Conservation (phyloP, 2,888 invertebrate species). For the Tineola bisselliella region DNA sequence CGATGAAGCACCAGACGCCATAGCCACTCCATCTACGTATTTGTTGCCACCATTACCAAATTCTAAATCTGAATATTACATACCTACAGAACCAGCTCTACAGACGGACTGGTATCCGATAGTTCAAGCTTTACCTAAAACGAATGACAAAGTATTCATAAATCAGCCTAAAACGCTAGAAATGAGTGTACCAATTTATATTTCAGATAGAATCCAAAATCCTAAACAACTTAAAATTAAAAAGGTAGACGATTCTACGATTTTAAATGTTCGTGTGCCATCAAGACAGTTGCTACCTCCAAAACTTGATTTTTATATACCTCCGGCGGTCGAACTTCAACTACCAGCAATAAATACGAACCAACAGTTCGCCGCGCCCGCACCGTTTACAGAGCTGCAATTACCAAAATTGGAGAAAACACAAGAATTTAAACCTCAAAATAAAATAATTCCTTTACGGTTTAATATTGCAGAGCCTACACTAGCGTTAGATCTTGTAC, state of each 20-base stretch:
- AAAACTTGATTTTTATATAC: neutral
- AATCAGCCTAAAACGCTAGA: neutral
- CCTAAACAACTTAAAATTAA: neutral
- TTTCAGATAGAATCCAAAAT: neutral
- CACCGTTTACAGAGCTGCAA: conserved; percentile 52
- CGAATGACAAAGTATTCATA: neutral
- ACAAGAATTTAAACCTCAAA: conserved; percentile 24
- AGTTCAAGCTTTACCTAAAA: conserved; percentile 23
- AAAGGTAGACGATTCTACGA: neutral
- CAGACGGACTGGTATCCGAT: conserved; percentile 58
- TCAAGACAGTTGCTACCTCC: conserved; percentile 42
- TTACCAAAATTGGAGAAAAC: conserved; percentile 43
- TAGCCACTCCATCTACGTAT: conserved; percentile 42
- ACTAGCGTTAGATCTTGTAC: conserved; percentile 35
- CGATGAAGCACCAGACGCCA: conserved; percentile 24
- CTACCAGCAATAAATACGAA: conserved; percentile 10
- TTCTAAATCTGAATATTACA: conserved; percentile 32
- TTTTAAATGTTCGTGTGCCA: conserved; percentile 28
- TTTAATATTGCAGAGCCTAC: conserved; percentile 36
- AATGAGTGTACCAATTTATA: neutral
- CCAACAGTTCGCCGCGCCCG: conserved; percentile 35
- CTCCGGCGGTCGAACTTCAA: conserved; percentile 7
- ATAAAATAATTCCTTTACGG: conserved; percentile 19
- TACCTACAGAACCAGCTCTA: conserved; percentile 32
- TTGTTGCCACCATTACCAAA: conserved; percentile 42